Evolutionary conservation across 2,888 invertebrate genomes (phyloP).

Genomic region (Endotricha flammealis): DNA sequence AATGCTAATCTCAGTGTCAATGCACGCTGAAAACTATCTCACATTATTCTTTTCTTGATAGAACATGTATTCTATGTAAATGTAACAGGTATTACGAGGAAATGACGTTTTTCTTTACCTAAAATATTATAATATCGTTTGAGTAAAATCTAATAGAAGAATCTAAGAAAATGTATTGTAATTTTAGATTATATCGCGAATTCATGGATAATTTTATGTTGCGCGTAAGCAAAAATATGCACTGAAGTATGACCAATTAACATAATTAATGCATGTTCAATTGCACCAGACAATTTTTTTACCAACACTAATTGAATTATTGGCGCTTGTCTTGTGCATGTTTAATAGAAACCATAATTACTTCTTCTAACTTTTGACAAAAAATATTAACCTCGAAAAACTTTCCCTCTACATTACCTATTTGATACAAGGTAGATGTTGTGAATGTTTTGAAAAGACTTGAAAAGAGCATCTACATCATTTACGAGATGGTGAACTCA

Average conservation of each 20-base stretch:
- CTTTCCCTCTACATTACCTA: neutral
- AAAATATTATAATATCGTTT: no score
- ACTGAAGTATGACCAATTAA: slow-evolving; percentile 11
- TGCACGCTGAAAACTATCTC: neutral
- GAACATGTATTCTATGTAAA: no score
- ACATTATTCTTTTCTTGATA: neutral
- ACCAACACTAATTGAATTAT: slow-evolving; percentile 9
- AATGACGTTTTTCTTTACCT: no score
- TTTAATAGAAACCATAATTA: neutral
- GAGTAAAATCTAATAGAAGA: no score
- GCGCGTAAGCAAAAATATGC: slow-evolving; percentile 3
- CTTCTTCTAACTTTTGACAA: neutral
- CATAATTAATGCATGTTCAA: slow-evolving; percentile 8
- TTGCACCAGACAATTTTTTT: slow-evolving; percentile 6
- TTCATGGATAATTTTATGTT: no score
- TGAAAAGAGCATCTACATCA: neutral
- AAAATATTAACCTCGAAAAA: neutral
- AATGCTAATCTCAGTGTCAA: neutral
- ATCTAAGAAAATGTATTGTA: no score
- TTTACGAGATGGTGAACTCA: slow-evolving; percentile 9
- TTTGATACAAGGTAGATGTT: neutral
- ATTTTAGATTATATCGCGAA: no score
- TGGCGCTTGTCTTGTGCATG: slow-evolving; percentile 1
- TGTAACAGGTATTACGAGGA: no score
- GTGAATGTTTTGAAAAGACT: no score